A percentile compares a stretch with the other conserved stretches of the same genome.
Evolutionary conservation across 2,113 vertebrate genomes (phyloP).

Genomic region (Isurus oxyrinchus): DNA sequence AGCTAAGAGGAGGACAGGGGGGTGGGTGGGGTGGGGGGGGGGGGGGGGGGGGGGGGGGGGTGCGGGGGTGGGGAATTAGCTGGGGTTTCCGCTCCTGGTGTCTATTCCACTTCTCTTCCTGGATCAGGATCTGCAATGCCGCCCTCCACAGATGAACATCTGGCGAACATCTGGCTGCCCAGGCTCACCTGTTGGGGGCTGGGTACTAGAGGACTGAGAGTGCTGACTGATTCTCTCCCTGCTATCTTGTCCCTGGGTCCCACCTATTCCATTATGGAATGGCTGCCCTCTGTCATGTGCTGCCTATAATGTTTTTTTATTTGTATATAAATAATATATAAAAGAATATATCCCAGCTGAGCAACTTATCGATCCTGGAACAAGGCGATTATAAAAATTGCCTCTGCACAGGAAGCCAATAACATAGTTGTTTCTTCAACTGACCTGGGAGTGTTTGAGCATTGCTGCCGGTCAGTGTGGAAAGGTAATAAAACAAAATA

Average conservation of each 20-base stretch:
- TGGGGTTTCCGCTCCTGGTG: not conserved
- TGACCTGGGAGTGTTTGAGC: not conserved
- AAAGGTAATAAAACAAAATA: constrained; percentile 13
- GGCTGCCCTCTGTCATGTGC: not conserved
- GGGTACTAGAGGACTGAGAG: not conserved
- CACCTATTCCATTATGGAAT: not conserved
- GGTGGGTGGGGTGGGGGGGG: no score
- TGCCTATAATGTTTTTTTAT: not conserved
- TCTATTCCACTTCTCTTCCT: not conserved
- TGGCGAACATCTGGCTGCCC: not conserved
- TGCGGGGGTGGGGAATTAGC: not conserved
- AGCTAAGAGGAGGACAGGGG: not conserved
- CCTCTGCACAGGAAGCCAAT: not conserved
- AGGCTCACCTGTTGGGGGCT: not conserved
- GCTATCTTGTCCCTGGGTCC: not conserved
- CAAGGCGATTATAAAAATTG: not conserved
- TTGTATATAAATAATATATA: no score
- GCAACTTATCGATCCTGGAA: not conserved
- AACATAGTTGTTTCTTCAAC: not conserved
- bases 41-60: no score
- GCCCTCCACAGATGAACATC: not conserved
- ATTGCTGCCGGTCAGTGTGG: not conserved
- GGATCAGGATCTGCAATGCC: not conserved
- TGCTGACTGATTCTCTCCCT: not conserved
- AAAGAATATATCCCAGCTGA: not conserved